Conservation (phyloP, 2,888 invertebrate species). For the Drosophila tripunctata region DNA sequence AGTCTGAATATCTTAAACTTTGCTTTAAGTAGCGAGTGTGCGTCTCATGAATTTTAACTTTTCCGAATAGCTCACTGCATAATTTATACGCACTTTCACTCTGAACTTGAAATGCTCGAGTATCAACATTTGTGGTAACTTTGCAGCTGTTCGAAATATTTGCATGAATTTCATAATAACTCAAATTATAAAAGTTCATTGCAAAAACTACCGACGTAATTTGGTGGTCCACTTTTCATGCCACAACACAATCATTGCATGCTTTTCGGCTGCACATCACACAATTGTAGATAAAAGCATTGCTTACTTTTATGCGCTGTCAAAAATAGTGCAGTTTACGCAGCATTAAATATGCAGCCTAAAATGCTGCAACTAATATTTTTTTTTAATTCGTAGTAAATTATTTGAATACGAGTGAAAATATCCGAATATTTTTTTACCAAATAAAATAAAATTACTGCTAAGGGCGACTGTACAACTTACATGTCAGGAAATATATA, state of each 20-base stretch:
- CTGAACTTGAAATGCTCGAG: not conserved
- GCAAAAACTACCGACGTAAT: not conserved
- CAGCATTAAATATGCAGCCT: conserved; percentile 30
- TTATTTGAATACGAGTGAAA: not conserved
- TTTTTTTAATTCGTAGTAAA: conserved; percentile 20
- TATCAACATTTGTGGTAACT: too few species aligned
- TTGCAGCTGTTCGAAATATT: too few species aligned
- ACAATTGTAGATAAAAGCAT: conserved; percentile 7
- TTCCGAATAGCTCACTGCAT: not conserved
- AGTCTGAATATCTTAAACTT: not conserved
- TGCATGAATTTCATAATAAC: too few species aligned
- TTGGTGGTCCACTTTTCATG: not conserved
- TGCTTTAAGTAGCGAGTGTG: not conserved
- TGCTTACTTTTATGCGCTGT: conserved; percentile 18
- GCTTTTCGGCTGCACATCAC: not conserved
- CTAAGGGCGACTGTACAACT: conserved; percentile 24
- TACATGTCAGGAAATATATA: conserved; percentile 35
- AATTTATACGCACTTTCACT: not conserved
- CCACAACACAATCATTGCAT: not conserved
- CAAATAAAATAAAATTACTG: conserved; percentile 3
- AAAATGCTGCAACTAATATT: conserved; percentile 26
- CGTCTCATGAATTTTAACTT: not conserved
- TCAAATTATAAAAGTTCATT: too few species aligned
- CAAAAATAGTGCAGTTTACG: conserved; percentile 27
- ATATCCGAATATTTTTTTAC: too few species aligned